Percentiles rank a stretch among this genome's conserved stretches.
Conservation (phyloP, 2,797 vertebrate genomes). For the Paguma larvata region DNA sequence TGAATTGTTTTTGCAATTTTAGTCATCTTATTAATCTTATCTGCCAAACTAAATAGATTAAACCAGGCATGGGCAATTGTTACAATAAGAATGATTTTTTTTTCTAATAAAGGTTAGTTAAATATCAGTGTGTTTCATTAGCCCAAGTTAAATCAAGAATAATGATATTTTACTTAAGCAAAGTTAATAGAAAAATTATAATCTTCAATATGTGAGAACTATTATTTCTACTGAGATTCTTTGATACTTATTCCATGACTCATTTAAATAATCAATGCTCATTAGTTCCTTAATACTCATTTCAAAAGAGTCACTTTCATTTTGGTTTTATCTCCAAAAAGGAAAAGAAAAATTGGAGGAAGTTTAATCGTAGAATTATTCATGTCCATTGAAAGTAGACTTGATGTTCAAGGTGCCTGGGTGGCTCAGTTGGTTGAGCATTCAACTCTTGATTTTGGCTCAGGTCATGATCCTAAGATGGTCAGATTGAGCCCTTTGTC, state of each 20-base stretch:
- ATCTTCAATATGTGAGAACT: neutral
- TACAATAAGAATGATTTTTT: slow-evolving; percentile 40
- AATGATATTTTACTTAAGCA: slow-evolving; percentile 38
- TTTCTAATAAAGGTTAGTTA: slow-evolving; percentile 43
- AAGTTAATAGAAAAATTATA: slow-evolving; percentile 35
- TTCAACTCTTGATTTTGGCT: too few relatives aligned
- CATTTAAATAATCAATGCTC: neutral
- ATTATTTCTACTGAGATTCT: slow-evolving; percentile 19
- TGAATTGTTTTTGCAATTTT: slow-evolving; percentile 10
- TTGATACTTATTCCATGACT: neutral
- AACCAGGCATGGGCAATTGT: neutral
- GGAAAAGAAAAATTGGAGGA: neutral
- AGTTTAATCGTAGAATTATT: neutral
- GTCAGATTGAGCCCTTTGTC: too few relatives aligned
- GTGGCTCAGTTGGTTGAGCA: too few relatives aligned
- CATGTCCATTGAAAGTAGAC: neutral
- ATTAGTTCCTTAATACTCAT: slow-evolving; percentile 21
- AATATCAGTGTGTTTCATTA: slow-evolving; percentile 51
- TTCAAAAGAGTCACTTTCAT: neutral
- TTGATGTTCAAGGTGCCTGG: neutral
- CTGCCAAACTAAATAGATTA: slow-evolving; percentile 41
- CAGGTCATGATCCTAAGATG: too few relatives aligned
- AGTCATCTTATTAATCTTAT: slow-evolving; percentile 6
- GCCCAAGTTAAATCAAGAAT: slow-evolving; percentile 32
- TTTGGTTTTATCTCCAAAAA: neutral